A percentile compares a stretch with the other conserved stretches of the same genome.
Conservation (phyloP, 37 sponge, comb jelly and placozoan genomes). For the Chondrosia reniformis region DNA sequence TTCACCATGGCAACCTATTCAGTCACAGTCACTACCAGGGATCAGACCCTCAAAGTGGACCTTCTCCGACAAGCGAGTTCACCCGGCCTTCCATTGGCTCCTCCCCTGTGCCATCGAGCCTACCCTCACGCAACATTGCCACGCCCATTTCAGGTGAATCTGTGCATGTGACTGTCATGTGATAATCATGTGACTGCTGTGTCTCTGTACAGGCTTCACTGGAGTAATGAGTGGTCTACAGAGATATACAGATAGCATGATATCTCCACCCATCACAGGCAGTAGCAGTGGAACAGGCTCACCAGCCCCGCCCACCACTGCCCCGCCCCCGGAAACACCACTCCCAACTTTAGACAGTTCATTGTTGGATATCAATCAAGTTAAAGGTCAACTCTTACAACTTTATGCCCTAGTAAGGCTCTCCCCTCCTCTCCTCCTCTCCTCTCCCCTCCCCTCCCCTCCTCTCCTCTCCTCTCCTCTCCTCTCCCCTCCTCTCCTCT, state of each 20-base stretch:
- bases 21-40: not conserved
- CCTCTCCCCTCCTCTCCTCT: not conserved
- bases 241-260: constrained; percentile 23
- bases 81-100: not conserved
- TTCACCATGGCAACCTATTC: not conserved
- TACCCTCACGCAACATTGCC: not conserved
- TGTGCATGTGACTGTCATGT: too few relatives aligned
- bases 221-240: not conserved
- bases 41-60: not conserved
- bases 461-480: constrained; percentile 17
- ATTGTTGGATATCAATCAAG: constrained; percentile 28
- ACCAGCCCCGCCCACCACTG: not conserved
- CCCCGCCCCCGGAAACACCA: not conserved
- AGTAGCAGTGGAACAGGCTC: not conserved
- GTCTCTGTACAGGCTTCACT: constrained; percentile 3
- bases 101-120: not conserved
- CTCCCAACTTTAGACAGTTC: not conserved
- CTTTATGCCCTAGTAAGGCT: constrained; percentile 39
- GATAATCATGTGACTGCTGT: too few relatives aligned
- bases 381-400: constrained; percentile 54
- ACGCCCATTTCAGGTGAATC: constrained; percentile 14
- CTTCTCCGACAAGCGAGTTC: not conserved
- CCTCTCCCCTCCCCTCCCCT: not conserved
- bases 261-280: constrained; percentile 10
- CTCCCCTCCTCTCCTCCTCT: not conserved